Evolutionary conservation across 53 echinoderm and acorn worm species (phyloP).

Genomic region (Arbacia lixula): DNA sequence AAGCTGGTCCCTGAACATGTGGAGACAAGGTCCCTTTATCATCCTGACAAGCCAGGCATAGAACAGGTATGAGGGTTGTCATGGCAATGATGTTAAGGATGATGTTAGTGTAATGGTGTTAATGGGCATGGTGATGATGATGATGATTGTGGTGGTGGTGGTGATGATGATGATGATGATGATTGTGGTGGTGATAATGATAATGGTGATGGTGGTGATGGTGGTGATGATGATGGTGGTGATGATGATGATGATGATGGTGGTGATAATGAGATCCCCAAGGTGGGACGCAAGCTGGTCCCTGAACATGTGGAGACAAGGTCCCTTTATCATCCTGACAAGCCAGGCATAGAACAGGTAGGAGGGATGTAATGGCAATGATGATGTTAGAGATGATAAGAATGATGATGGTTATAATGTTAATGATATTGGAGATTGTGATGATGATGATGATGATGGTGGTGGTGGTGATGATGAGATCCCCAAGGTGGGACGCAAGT

Average conservation of each 20-base stretch:
- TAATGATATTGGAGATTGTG: not conserved
- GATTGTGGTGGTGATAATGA: not conserved
- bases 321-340: conserved; percentile 44
- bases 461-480: conserved; percentile 40
- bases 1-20: conserved; percentile 94
- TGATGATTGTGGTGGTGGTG: not conserved
- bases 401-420: not conserved
- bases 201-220: not conserved
- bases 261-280: conserved; percentile 1
- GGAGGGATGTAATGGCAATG: not conserved
- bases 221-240: conserved; percentile 13
- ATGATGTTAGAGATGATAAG: not conserved
- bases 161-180: not conserved
- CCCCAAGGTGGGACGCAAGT: conserved; percentile 51
- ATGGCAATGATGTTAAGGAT: not conserved
- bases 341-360: conserved; percentile 57
- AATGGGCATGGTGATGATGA: not conserved
- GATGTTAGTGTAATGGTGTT: not conserved
- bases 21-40: conserved; percentile 89
- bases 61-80: conserved; percentile 25
- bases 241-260: not conserved
- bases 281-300: conserved; percentile 58
- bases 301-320: conserved; percentile 49
- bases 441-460: not conserved
- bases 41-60: conserved; percentile 95